These are phyloP conservation scores for Henricia sp. DNA, from an alignment of 53 echinoderm and acorn worm species.

Conservation along the genomic window DNA sequence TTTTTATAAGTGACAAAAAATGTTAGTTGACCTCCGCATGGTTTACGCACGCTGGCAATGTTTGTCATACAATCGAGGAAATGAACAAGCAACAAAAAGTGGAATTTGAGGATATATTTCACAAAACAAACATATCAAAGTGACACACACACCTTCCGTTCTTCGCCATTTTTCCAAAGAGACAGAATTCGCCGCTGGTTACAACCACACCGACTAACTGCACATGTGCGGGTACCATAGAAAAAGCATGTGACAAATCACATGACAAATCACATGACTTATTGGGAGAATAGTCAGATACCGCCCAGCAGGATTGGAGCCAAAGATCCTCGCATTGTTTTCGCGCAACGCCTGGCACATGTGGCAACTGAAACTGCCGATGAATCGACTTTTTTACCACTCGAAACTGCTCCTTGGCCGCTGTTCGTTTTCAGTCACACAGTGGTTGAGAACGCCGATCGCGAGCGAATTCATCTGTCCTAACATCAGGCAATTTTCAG, in stretches of 20 bases:
- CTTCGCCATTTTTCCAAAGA: constrained; percentile 25
- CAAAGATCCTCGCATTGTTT: too few relatives aligned
- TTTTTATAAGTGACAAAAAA: too few relatives aligned
- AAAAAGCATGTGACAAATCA: constrained; percentile 33
- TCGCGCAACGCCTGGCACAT: too few relatives aligned
- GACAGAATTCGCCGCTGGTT: too few relatives aligned
- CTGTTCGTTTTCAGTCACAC: not conserved
- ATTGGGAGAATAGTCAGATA: not conserved
- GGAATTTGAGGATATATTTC: too few relatives aligned
- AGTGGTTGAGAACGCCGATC: not conserved
- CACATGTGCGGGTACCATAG: not conserved
- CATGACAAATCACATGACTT: not conserved
- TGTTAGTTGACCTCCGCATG: too few relatives aligned
- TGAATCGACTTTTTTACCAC: too few relatives aligned
- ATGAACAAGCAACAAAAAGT: too few relatives aligned
- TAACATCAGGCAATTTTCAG: not conserved
- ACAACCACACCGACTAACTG: not conserved
- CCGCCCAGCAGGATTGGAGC: not conserved
- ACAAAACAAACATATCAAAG: too few relatives aligned
- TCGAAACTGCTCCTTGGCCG: not conserved
- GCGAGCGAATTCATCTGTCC: not conserved
- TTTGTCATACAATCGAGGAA: too few relatives aligned
- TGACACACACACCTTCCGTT: constrained; percentile 36
- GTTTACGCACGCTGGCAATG: too few relatives aligned
- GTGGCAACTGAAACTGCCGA: too few relatives aligned